A percentile compares a stretch with the other conserved stretches of the same genome.
Conservation (phyloP, 2,113 vertebrate species). For the Upupa epops region DNA sequence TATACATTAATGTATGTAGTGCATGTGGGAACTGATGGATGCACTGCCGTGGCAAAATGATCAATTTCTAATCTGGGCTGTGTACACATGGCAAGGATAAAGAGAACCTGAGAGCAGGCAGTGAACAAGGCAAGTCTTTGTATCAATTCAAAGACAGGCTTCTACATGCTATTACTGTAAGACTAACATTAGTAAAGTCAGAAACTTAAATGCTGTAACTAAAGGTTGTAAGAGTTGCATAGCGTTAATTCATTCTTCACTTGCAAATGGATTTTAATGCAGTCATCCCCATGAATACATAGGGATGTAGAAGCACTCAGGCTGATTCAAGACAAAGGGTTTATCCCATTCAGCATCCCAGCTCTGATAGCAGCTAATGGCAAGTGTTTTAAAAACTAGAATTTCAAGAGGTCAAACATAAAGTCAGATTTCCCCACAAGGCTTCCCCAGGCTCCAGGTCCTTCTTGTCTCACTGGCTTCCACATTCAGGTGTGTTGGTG, state of each 20-base stretch:
- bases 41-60: neutral
- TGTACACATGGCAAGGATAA: neutral
- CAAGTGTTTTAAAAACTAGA: neutral
- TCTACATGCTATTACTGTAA: neutral
- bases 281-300: neutral
- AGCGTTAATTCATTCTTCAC: neutral
- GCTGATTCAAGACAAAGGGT: neutral
- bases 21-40: neutral
- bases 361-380: neutral
- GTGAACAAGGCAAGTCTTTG: neutral
- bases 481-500: neutral
- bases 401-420: neutral
- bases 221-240: neutral
- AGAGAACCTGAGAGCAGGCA: neutral
- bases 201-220: neutral
- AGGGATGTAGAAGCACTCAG: neutral
- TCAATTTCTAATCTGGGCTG: neutral
- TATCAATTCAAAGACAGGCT: neutral
- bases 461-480: neutral
- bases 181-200: neutral
- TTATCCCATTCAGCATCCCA: neutral
- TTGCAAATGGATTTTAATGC: neutral
- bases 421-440: neutral
- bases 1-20: neutral
- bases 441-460: neutral